Evolutionary conservation across 2,888 invertebrate species (phyloP), one percentile per base, ranked within the genome.

Genomic region (Anoncus sp.): DNA sequence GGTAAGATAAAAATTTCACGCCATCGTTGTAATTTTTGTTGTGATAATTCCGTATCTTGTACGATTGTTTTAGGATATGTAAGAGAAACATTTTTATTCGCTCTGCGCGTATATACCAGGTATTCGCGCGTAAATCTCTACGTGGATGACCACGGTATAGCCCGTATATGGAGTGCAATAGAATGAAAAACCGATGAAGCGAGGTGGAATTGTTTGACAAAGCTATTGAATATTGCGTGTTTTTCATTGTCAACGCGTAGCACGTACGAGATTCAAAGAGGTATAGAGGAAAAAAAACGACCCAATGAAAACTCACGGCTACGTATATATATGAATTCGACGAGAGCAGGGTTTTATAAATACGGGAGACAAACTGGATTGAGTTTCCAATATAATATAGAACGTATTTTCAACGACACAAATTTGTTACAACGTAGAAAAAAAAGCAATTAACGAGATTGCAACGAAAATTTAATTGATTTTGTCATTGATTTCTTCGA

Each of bases 1-100:
- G 84, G 87, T 87, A 70, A 86, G 57, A 31, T 57, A 20, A 9
- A 24, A 49, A 10, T n/a, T 35, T 6, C 3, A 51, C 16, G 12
- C 16, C 6, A 51, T 16, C 4, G 10, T n/a, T 9, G 7, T 22
- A 1, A 18, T 53, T 38, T 66, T 27, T 9, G 12, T n/a, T n/a
- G n/a, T n/a, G n/a, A n/a, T n/a, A n/a, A n/a, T n/a, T n/a, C n/a
- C n/a, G n/a, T n/a, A n/a, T n/a, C n/a, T n/a, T n/a, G n/a, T n/a
- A n/a, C n/a, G n/a, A n/a, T n/a, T n/a, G n/a, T n/a, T n/a, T n/a
- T n/a, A n/a, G n/a, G n/a, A n/a, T n/a, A n/a, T n/a, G n/a, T n/a
- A n/a, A n/a, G 7, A 14, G 2, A n/a, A 27, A 53, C 7, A 27
- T 40, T 40, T 40, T 10, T n/a, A 14, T 40, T 40, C 40, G 51